Evolutionary conservation across 2,888 invertebrate species (phyloP).

Genomic region (Sipha maydis): DNA sequence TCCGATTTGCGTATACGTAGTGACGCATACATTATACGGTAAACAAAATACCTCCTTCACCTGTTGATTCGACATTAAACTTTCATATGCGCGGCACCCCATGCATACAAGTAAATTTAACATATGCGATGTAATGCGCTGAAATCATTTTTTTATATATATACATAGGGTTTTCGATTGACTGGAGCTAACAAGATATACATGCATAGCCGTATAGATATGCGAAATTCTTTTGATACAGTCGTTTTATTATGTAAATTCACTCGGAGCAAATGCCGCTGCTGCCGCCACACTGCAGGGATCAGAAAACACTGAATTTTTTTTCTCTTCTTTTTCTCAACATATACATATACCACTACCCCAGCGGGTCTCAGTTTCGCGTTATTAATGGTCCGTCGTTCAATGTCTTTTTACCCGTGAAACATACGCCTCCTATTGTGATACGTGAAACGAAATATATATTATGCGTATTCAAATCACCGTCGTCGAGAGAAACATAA

Average conservation of each 20-base stretch:
- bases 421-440: conserved; percentile 55
- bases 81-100: conserved; percentile 5
- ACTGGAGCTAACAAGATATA: conserved; percentile 34
- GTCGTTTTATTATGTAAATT: conserved; percentile 57
- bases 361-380: conserved; percentile 54
- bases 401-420: conserved; percentile 57
- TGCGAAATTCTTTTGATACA: conserved; percentile 51
- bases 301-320: conserved; percentile 11
- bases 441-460: conserved; percentile 36
- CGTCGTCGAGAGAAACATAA: conserved; percentile 48
- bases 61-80: conserved; percentile 50
- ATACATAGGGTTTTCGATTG: conserved; percentile 26
- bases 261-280: neutral
- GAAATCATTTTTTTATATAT: neutral
- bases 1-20: conserved; percentile 54
- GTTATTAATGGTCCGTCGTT: conserved; percentile 59
- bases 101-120: neutral
- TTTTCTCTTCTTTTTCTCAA: neutral
- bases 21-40: conserved; percentile 37
- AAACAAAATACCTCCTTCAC: conserved; percentile 49
- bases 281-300: neutral
- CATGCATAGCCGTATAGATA: neutral
- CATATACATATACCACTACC: neutral
- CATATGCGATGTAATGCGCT: neutral
- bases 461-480: conserved; percentile 58